These are phyloP conservation scores for Maniola hyperantus DNA, from an alignment of 2,888 invertebrate genomes.

Conservation along the genomic window DNA sequence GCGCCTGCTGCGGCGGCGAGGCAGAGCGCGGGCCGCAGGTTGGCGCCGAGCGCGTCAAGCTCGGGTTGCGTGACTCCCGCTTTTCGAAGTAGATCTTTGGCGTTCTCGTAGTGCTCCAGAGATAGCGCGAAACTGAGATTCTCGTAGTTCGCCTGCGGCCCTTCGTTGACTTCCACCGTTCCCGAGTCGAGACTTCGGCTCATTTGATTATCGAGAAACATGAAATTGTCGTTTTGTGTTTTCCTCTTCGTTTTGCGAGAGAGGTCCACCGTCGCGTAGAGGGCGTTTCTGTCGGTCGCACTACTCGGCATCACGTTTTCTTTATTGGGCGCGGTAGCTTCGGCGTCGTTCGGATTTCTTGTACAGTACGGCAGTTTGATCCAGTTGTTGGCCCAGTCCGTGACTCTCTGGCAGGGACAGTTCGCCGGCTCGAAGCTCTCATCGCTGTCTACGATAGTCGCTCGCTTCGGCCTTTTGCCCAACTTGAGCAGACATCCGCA, in stretches of 20 bases:
- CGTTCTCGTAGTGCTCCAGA: constrained; percentile 90
- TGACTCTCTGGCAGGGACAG: constrained; percentile 84
- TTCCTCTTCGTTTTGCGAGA: constrained; percentile 84
- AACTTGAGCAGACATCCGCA: constrained; percentile 86
- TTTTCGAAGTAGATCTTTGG: constrained; percentile 84
- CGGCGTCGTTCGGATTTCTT: constrained; percentile 52
- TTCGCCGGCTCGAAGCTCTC: constrained; percentile 62
- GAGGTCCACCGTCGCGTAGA: constrained; percentile 88
- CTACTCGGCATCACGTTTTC: constrained; percentile 77
- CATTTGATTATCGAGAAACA: constrained; percentile 29
- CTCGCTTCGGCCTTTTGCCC: constrained; percentile 60
- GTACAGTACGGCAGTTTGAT: constrained; percentile 84
- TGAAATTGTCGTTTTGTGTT: constrained; percentile 46
- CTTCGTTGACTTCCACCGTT: constrained; percentile 53
- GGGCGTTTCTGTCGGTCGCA: constrained; percentile 64
- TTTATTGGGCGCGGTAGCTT: constrained; percentile 68
- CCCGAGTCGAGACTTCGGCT: constrained; percentile 37
- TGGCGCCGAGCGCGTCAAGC: constrained; percentile 71
- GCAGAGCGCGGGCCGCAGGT: constrained; percentile 55
- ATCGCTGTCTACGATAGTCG: constrained; percentile 65
- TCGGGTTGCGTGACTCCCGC: constrained; percentile 81
- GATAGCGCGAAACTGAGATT: constrained; percentile 91
- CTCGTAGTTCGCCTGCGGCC: constrained; percentile 84
- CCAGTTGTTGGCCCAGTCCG: constrained; percentile 86
- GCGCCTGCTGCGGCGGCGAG: constrained; percentile 49